These are phyloP conservation scores for Steinernema carpocapsae DNA, from an alignment of 2,888 invertebrate species.

Conservation along the genomic window DNA sequence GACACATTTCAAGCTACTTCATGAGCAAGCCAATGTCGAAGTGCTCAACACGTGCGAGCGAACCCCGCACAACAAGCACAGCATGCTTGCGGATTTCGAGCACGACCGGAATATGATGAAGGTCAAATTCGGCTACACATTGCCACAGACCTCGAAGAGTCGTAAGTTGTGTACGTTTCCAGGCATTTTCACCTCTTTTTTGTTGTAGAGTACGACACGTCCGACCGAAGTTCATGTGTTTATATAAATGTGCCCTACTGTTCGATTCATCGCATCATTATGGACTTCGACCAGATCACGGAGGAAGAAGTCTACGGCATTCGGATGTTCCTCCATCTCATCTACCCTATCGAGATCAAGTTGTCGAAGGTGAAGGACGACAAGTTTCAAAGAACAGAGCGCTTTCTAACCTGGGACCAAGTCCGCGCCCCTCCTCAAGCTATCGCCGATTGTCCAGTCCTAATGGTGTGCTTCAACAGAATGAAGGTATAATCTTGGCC, in stretches of 20 bases:
- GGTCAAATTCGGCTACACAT: not conserved
- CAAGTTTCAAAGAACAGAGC: not conserved
- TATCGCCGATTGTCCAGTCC: not conserved
- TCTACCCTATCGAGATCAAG: not conserved
- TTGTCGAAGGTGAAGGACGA: not conserved
- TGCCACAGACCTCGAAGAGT: conserved; percentile 6
- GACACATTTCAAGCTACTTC: not conserved
- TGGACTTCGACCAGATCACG: not conserved
- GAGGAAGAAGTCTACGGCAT: not conserved
- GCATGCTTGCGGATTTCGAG: conserved; percentile 5
- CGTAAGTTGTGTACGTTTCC: not conserved
- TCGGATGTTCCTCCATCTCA: not conserved
- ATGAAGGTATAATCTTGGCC: not conserved
- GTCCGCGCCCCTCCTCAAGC: not conserved
- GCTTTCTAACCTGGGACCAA: not conserved
- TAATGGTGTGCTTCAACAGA: not conserved
- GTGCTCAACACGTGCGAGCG: not conserved
- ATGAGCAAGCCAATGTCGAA: not conserved
- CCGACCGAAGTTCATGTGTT: not conserved
- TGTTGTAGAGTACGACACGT: too few relatives aligned
- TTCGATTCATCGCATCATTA: conserved; percentile 3
- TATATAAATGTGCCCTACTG: not conserved
- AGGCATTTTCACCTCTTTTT: too few relatives aligned
- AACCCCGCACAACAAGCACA: not conserved
- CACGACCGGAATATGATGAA: conserved; percentile 3